Conservation (phyloP, 2,888 invertebrate genomes). For the Zonitis immaculata region DNA sequence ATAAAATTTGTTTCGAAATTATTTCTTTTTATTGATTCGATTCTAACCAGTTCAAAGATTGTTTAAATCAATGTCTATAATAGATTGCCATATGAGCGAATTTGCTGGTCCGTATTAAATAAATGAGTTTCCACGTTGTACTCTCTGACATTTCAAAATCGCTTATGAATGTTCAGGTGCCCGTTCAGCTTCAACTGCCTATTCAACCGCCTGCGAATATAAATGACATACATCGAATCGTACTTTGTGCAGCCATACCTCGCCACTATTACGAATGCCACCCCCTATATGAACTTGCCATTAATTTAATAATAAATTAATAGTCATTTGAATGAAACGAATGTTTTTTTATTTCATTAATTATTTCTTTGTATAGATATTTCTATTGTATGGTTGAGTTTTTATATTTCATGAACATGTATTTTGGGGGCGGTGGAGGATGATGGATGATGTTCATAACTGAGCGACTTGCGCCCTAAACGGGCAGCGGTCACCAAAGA, state of each 20-base stretch:
- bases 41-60: neutral
- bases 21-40: neutral
- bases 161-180: constrained; percentile 43
- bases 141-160: constrained; percentile 28
- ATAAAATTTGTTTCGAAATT: neutral
- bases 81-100: constrained; percentile 27
- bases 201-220: constrained; percentile 33
- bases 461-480: constrained; percentile 29
- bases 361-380: too few relatives aligned
- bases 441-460: constrained; percentile 29
- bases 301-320: constrained; percentile 1
- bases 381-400: neutral
- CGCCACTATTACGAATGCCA: constrained; percentile 11
- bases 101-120: constrained; percentile 23
- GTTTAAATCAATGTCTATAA: constrained; percentile 5
- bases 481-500: constrained; percentile 47
- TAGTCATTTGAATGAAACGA: too few relatives aligned
- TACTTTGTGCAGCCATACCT: constrained; percentile 30
- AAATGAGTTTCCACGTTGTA: constrained; percentile 29
- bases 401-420: neutral
- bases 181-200: constrained; percentile 31
- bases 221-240: constrained; percentile 39
- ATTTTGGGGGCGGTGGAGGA: constrained; percentile 8
- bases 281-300: neutral
- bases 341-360: too few relatives aligned